phyloP scores from a whole-genome alignment of 2,113 vertebrate genomes.

The Syngnathoides biaculeatus region DNA sequence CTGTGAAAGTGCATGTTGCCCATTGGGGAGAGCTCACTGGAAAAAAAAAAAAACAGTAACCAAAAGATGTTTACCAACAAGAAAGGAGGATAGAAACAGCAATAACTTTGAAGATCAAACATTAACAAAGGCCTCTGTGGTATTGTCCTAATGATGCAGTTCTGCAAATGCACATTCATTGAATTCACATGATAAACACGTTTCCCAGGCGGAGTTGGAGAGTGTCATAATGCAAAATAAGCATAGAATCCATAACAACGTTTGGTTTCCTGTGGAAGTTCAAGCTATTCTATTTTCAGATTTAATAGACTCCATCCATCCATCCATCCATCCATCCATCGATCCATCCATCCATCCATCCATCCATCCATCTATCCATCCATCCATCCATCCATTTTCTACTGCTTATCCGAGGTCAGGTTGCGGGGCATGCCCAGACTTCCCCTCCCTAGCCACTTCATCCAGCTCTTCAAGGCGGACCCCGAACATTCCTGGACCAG shows the following conservation, averaged over 20 bases:
- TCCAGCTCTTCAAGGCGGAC: too few species aligned
- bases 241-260: constrained; percentile 4
- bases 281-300: background rate
- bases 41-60: constrained; percentile 7
- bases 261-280: background rate
- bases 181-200: constrained; percentile 30
- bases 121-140: background rate
- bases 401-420: too few species aligned
- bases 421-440: too few species aligned
- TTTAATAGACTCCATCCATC: too few species aligned
- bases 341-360: too few species aligned
- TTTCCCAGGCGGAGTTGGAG: constrained; percentile 15
- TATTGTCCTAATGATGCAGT: constrained; percentile 28
- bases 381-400: too few species aligned
- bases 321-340: too few species aligned
- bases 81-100: constrained; percentile 10
- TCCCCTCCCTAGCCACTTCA: too few species aligned
- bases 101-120: constrained; percentile 26
- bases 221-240: constrained; percentile 7
- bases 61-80: constrained; percentile 20
- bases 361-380: too few species aligned
- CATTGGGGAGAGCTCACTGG: constrained; percentile 18
- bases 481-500: too few species aligned
- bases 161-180: constrained; percentile 33
- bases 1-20: constrained; percentile 20